These are phyloP conservation scores for Acanthiza pusilla DNA, from an alignment of 2,797 vertebrate genomes.

Conservation along the genomic window DNA sequence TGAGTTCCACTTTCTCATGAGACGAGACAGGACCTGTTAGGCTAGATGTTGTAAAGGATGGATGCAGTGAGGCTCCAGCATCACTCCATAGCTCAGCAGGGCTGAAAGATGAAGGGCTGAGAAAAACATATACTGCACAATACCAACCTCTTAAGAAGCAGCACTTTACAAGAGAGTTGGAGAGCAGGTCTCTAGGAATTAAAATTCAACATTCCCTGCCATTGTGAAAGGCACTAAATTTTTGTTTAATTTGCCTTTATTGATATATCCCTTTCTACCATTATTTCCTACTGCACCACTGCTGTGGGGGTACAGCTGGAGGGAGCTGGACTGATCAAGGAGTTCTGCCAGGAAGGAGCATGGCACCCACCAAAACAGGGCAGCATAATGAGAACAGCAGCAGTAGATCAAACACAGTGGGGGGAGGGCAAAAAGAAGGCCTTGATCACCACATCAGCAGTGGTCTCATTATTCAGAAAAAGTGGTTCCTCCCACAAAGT, in stretches of 20 bases:
- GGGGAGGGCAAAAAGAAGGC: neutral
- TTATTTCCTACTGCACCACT: neutral
- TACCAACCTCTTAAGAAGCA: neutral
- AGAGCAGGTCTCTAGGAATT: neutral
- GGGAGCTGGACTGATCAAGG: neutral
- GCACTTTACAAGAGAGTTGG: neutral
- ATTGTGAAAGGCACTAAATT: neutral
- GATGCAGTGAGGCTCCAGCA: neutral
- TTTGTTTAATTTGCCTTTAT: neutral
- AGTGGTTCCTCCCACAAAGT: neutral
- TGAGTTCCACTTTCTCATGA: neutral
- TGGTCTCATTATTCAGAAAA: neutral
- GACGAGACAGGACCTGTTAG: neutral
- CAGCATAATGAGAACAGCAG: neutral
- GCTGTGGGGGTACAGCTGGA: neutral
- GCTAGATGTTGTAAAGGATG: neutral
- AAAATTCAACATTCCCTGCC: neutral
- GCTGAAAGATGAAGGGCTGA: neutral
- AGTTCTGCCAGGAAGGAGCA: neutral
- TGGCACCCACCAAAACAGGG: neutral
- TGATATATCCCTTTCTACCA: neutral
- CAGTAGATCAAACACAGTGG: accelerated
- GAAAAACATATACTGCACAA: neutral
- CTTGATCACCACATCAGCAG: neutral
- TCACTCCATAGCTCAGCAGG: neutral